A percentile compares a stretch with the other conserved stretches of the same genome.
Evolutionary conservation across 2,888 invertebrate species (phyloP).

Genomic region (Acleris cristana): DNA sequence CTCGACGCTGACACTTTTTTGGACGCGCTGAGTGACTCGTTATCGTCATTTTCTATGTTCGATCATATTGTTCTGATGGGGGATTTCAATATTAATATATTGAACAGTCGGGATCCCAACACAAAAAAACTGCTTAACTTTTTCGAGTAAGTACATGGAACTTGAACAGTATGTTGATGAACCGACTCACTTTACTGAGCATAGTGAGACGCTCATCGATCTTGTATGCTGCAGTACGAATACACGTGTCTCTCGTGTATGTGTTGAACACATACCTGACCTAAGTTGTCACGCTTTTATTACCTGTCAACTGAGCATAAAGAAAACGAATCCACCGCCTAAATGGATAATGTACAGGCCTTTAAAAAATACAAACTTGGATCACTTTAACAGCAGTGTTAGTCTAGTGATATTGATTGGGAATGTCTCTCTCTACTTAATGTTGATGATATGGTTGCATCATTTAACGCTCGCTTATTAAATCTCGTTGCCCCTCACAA

Average conservation of each 20-base stretch:
- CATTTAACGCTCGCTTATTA: not conserved
- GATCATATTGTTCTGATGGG: slow-evolving; percentile 35
- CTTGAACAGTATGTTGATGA: slow-evolving; percentile 16
- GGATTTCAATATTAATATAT: slow-evolving; percentile 36
- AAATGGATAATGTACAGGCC: slow-evolving; percentile 6
- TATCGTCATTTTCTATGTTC: slow-evolving; percentile 13
- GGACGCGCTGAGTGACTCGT: slow-evolving; percentile 25
- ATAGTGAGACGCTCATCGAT: slow-evolving; percentile 31
- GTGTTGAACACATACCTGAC: slow-evolving; percentile 8
- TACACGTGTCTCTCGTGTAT: not conserved
- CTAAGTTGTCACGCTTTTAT: slow-evolving; percentile 17
- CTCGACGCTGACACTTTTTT: slow-evolving; percentile 33
- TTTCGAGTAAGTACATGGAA: slow-evolving; percentile 9
- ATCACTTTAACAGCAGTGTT: slow-evolving; percentile 5
- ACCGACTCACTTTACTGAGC: slow-evolving; percentile 30
- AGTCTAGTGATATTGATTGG: not conserved
- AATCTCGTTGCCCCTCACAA: not conserved
- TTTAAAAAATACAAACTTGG: slow-evolving; percentile 6
- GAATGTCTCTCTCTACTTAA: not conserved
- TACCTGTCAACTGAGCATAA: slow-evolving; percentile 15
- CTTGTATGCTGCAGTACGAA: slow-evolving; percentile 9
- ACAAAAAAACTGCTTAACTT: slow-evolving; percentile 6
- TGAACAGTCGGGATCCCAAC: not conserved
- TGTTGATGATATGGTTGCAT: slow-evolving; percentile 6
- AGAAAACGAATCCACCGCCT: slow-evolving; percentile 1